Conservation (phyloP, 1,140 invertebrate species). For the Streblospio benedicti region DNA sequence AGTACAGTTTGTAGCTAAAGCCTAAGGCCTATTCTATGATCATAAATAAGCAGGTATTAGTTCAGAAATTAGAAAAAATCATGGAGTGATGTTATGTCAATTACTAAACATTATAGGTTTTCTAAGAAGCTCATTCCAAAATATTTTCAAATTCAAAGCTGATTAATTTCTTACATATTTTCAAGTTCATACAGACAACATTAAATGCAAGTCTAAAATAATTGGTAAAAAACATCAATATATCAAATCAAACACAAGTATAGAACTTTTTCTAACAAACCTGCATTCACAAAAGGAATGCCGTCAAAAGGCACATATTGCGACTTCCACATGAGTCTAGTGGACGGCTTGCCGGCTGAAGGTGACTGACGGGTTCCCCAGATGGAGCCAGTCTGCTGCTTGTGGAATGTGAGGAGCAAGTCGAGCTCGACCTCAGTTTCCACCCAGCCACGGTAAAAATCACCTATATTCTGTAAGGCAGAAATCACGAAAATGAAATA, state of each 20-base stretch:
- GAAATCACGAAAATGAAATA: not conserved
- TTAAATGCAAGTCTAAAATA: not conserved
- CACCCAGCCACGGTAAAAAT: slow-evolving; percentile 46
- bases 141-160: no score
- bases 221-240: not conserved
- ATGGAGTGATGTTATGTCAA: no score
- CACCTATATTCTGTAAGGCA: slow-evolving; percentile 40
- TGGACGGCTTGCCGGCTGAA: slow-evolving; percentile 38
- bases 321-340: slow-evolving; percentile 48
- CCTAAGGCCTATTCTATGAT: no score
- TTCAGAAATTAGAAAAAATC: no score
- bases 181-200: no score
- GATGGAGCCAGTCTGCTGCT: slow-evolving; percentile 46
- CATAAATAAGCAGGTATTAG: no score
- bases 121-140: no score
- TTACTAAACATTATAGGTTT: no score
- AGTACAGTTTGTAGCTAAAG: no score
- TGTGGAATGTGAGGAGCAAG: slow-evolving; percentile 41
- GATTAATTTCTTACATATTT: no score
- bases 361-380: slow-evolving; percentile 48
- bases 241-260: slow-evolving; percentile 5
- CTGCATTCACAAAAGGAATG: slow-evolving; percentile 46
- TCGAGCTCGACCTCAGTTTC: slow-evolving; percentile 44
- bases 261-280: slow-evolving; percentile 21
- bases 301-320: slow-evolving; percentile 49